Conservation (phyloP, 2,888 invertebrate genomes). For the Drosophila mimica region DNA sequence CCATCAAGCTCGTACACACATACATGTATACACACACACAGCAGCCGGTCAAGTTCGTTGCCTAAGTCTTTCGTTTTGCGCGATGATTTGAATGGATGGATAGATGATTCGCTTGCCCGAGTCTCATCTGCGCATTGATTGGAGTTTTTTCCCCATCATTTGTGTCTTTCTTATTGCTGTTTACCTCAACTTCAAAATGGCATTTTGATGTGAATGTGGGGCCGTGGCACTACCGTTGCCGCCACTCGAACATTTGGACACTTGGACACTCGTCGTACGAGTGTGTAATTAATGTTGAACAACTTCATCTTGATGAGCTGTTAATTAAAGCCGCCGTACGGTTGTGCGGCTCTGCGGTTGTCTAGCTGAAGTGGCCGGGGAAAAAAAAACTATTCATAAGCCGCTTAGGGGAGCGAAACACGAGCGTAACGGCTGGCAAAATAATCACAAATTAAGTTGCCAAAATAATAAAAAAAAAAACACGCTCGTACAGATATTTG, state of each 20-base stretch:
- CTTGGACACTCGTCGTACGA: conserved; percentile 48
- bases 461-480: conserved; percentile 37
- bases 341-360: conserved; percentile 13
- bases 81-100: conserved; percentile 57
- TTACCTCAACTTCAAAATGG: conserved; percentile 58
- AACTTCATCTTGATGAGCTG: conserved; percentile 78
- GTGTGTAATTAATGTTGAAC: conserved; percentile 74
- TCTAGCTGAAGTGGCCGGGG: conserved; percentile 22
- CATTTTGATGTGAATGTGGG: conserved; percentile 61
- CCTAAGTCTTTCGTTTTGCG: conserved; percentile 71
- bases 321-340: conserved; percentile 72
- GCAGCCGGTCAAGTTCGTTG: conserved; percentile 58
- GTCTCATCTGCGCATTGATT: conserved; percentile 60
- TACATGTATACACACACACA: background rate
- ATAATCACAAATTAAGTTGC: conserved; percentile 58
- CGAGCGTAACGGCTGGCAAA: conserved; percentile 63
- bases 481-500: conserved; percentile 36
- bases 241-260: conserved; percentile 14
- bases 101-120: conserved; percentile 56
- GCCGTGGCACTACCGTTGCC: conserved; percentile 58
- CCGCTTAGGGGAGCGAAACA: conserved; percentile 70
- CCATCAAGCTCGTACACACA: conserved; percentile 3
- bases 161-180: conserved; percentile 31
- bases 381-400: conserved; percentile 43
- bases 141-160: conserved; percentile 26